These are phyloP conservation scores for Poecile montanus DNA, from an alignment of 2,797 vertebrate genomes.

Conservation along the genomic window DNA sequence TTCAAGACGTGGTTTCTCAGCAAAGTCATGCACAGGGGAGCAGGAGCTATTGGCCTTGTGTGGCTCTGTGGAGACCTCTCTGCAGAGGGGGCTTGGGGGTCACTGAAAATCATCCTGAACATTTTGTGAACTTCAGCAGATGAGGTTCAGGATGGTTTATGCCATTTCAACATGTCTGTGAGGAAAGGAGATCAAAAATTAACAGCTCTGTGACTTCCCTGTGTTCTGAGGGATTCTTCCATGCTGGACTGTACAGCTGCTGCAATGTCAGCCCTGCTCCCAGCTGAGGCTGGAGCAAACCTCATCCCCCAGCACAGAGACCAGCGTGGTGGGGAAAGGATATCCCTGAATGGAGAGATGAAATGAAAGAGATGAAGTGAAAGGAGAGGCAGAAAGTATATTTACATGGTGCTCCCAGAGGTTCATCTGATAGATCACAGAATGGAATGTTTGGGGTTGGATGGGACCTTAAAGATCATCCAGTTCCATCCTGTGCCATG, in stretches of 20 bases:
- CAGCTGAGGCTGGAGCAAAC: not conserved
- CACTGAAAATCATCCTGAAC: not conserved
- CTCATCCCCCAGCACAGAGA: not conserved
- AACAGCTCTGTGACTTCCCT: not conserved
- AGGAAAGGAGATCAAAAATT: not conserved
- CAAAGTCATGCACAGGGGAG: not conserved
- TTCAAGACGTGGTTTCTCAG: not conserved
- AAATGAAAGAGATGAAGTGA: not conserved
- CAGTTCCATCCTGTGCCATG: fast-evolving
- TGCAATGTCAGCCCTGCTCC: not conserved
- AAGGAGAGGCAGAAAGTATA: not conserved
- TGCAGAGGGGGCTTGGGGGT: not conserved
- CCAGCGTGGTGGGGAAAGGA: not conserved
- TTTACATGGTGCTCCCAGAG: not conserved
- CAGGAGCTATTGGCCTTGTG: not conserved
- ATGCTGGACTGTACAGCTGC: not conserved
- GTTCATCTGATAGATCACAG: not conserved
- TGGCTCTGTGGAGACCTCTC: not conserved
- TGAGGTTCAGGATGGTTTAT: not conserved
- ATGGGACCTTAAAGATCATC: not conserved
- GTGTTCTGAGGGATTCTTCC: not conserved
- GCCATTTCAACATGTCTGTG: not conserved
- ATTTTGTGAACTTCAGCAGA: not conserved
- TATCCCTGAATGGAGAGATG: fast-evolving
- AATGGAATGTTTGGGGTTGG: not conserved